Evolutionary conservation across 2,888 invertebrate genomes (phyloP).

Genomic region (Calameuta idolon): DNA sequence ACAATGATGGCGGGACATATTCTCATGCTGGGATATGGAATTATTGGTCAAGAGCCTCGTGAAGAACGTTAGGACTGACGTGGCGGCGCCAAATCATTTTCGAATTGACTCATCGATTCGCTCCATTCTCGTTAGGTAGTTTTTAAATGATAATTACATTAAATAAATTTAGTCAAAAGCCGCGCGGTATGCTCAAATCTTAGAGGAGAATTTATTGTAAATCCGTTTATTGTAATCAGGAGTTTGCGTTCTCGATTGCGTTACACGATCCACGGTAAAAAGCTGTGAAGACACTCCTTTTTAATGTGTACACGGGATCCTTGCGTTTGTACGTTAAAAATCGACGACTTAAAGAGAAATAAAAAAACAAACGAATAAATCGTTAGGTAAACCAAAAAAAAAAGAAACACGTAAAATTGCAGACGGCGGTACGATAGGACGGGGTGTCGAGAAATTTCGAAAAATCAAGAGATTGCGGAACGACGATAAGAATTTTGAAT

Average conservation of each 20-base stretch:
- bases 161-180: conserved; percentile 34
- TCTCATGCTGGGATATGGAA: not conserved
- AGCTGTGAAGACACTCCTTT: conserved; percentile 13
- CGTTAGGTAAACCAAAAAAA: conserved; percentile 19
- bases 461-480: not conserved
- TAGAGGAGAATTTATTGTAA: conserved; percentile 19
- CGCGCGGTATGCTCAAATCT: conserved; percentile 62
- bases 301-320: conserved; percentile 5
- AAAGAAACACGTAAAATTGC: conserved; percentile 18
- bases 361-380: conserved; percentile 21
- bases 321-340: not conserved
- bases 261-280: not conserved
- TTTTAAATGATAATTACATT: not conserved
- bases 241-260: not conserved
- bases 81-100: not conserved
- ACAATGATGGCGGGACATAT: not conserved
- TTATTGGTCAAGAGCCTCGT: not conserved
- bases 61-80: not conserved
- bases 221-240: conserved; percentile 10
- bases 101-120: not conserved
- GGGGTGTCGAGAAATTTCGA: no score
- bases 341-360: conserved; percentile 11
- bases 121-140: not conserved
- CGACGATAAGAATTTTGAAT: not conserved
- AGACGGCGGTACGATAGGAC: not conserved